Evolutionary conservation across 2,888 invertebrate genomes (phyloP).

Genomic region (Plutella xylostella): DNA sequence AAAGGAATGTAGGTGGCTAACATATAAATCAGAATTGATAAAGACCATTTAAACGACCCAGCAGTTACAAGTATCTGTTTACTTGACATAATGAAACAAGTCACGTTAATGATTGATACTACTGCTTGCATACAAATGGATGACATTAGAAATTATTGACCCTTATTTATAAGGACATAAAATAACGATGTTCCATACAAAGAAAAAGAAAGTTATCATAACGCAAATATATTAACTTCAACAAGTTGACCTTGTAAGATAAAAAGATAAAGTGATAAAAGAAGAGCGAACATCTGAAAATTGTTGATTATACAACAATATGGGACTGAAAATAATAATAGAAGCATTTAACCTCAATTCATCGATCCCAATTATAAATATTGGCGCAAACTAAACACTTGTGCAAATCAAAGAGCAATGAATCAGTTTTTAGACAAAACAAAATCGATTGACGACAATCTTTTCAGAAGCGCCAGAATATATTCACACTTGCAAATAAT

Average conservation of each 20-base stretch:
- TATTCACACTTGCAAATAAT: no score
- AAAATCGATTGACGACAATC: no score
- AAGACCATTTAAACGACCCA: neutral
- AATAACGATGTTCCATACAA: neutral
- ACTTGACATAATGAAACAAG: neutral
- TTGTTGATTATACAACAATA: no score
- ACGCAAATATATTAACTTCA: no score
- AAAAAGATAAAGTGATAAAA: no score
- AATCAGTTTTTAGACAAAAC: no score
- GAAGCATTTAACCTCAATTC: no score
- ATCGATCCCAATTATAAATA: no score
- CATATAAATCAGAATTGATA: constrained; percentile 1
- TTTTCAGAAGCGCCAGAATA: no score
- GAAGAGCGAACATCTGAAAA: no score
- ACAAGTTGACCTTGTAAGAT: no score
- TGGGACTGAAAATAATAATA: no score
- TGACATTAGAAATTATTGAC: constrained; percentile 30
- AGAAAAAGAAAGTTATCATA: neutral
- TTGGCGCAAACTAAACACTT: constrained; percentile 27
- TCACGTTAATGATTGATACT: neutral
- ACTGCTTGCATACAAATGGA: constrained; percentile 34
- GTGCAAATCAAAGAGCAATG: constrained; percentile 17
- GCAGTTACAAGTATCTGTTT: neutral
- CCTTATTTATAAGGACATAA: constrained; percentile 22
- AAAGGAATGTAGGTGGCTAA: neutral